Base-by-base conservation (phyloP, 2,797 vertebrate species). In the Notamacropus eugenii region DNA sequence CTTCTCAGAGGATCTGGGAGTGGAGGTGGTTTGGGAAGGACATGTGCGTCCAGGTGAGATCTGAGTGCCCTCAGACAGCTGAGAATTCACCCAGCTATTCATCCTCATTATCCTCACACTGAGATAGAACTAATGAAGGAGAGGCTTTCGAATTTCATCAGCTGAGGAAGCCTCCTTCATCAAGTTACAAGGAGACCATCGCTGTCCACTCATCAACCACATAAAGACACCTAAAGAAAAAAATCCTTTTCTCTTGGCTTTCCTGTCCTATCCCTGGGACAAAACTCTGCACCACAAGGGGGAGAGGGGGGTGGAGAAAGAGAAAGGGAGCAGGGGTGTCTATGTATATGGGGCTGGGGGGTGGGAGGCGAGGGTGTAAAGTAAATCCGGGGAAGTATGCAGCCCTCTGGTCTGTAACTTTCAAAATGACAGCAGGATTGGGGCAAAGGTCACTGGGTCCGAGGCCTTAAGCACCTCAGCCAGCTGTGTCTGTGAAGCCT, bases 401-500 rank as follows among this genome's bases (percentile, higher is more conserved):
- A 96, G 98, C 97, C 98, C 98, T 98, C 96, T 97, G 96, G 98
- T 98, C 98, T 98, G 98, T 98, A 98, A 98, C 98, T 98, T 98
- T 98, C 98, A 98, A 98, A 96, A 98, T 98, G 99, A 98, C 99
- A 99, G 99, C 98, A 98, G 99, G 98, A 98, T 97, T 97, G 97
- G 99, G 99, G 98, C 98, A 99, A 98, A 99, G 99, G 99, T 99
- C 99, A 98, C 40, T 54, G 98, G 98, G 98, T 98, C 98, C 94
- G 50, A 98, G 98, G 97, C 98, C 98, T 98, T 99, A 98, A 98
- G 99, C 97, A 98, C 98, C 97, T 97, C 90, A 34, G 98, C 98
- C 99, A 99, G 98, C 99, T 99, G 99, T 98, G 98, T 98, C 93
- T 87, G 95, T 94, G 98, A 97, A 98, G 98, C 98, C 98, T 82